Conservation (phyloP, 2,797 vertebrate genomes). For the Ceryle rudis region DNA sequence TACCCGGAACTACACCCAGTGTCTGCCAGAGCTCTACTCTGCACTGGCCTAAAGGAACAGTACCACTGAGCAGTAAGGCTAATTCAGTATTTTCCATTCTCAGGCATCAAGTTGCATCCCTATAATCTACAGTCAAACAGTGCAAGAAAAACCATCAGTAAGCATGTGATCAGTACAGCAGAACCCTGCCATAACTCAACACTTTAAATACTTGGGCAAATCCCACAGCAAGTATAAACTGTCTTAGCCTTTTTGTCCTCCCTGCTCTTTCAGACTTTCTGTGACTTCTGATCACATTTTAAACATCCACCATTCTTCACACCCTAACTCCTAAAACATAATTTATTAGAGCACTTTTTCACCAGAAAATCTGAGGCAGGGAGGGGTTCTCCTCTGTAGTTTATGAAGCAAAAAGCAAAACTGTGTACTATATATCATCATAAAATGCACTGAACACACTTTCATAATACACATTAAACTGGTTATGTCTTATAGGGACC, state of each 20-base stretch:
- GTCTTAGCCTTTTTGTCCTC: not conserved
- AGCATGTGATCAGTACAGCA: not conserved
- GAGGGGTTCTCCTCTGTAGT: not conserved
- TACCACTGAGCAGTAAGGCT: not conserved
- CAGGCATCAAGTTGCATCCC: not conserved
- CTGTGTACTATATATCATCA: not conserved
- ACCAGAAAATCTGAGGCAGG: not conserved
- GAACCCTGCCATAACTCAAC: not conserved
- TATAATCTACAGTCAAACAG: not conserved
- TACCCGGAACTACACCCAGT: not conserved
- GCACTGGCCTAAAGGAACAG: not conserved
- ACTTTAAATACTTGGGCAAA: not conserved
- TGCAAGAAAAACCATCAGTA: not conserved
- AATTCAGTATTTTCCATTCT: not conserved
- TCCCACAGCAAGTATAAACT: not conserved
- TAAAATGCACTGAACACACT: not conserved
- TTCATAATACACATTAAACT: not conserved
- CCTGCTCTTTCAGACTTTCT: not conserved
- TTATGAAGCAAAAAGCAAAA: not conserved
- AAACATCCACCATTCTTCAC: not conserved
- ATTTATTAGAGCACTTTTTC: not conserved
- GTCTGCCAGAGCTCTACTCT: not conserved
- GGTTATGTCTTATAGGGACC: not conserved
- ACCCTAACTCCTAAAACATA: not conserved
- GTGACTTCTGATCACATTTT: not conserved